A percentile compares a stretch with the other conserved stretches of the same genome.
These are phyloP conservation scores for Oryctolagus cuniculus DNA, from an alignment of 2,113 vertebrate genomes.

Conservation along the genomic window DNA sequence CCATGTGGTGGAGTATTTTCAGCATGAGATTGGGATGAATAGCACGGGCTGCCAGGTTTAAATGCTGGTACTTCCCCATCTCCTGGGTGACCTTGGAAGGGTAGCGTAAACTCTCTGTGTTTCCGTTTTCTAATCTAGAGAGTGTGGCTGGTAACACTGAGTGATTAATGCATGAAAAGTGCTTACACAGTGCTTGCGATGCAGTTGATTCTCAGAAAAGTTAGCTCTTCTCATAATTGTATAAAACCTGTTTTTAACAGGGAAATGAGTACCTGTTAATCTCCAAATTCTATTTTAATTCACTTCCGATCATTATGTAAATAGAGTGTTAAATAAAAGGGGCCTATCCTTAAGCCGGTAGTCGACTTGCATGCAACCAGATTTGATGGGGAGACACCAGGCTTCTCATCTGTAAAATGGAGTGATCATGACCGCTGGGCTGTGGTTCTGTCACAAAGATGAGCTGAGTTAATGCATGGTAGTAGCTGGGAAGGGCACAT, in stretches of 20 bases:
- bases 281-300: conserved; percentile 12
- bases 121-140: conserved; percentile 60
- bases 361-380: not conserved
- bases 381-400: not conserved
- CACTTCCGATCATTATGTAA: not conserved
- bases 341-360: not conserved
- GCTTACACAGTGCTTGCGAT: conserved; percentile 4
- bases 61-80: not conserved
- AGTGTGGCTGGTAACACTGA: conserved; percentile 25
- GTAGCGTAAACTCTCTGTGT: conserved; percentile 33
- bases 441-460: not conserved
- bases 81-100: conserved; percentile 43
- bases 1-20: not conserved
- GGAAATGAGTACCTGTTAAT: not conserved
- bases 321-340: not conserved
- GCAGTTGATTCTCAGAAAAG: conserved; percentile 56
- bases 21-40: not conserved
- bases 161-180: conserved; percentile 40
- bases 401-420: not conserved
- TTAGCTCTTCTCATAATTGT: conserved; percentile 51
- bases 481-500: not conserved
- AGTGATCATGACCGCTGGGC: not conserved
- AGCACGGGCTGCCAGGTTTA: not conserved
- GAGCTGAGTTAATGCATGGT: not conserved
- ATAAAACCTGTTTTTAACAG: conserved; percentile 7